phyloP scores from a whole-genome alignment of 2,888 invertebrate species.

The Caenorhabditis japonica region DNA sequence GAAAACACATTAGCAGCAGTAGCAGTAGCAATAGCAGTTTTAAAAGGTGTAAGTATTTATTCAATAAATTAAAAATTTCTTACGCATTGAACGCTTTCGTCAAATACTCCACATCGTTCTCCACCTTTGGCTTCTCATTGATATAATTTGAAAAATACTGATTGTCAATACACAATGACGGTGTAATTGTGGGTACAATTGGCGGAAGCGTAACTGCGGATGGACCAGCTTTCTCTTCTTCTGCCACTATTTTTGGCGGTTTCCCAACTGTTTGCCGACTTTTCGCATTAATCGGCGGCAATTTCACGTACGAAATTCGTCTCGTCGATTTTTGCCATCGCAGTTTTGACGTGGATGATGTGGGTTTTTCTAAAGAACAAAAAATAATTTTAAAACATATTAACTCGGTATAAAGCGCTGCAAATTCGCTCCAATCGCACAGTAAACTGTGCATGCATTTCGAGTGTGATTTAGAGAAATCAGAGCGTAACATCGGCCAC shows the following conservation, averaged over 20 bases:
- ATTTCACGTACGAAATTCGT: conserved; percentile 38
- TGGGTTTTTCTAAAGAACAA: conserved; percentile 5
- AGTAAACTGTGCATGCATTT: too few relatives aligned
- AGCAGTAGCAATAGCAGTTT: too few relatives aligned
- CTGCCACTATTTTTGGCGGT: background rate
- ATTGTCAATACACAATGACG: conserved; percentile 40
- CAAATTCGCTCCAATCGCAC: too few relatives aligned
- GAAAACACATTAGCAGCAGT: too few relatives aligned
- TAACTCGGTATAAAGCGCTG: too few relatives aligned
- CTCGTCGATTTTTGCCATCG: conserved; percentile 42
- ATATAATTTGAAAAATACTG: conserved; percentile 38
- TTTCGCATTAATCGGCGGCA: conserved; percentile 24
- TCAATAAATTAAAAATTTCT: too few relatives aligned
- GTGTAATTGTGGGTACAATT: conserved; percentile 27
- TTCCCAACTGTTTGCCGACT: background rate
- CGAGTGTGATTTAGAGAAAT: too few relatives aligned
- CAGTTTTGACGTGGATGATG: conserved; percentile 10
- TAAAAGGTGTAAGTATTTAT: too few relatives aligned
- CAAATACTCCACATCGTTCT: conserved; percentile 35
- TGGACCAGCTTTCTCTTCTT: conserved; percentile 17
- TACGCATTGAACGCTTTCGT: conserved; percentile 28
- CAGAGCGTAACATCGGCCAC: too few relatives aligned
- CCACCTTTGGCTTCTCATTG: conserved; percentile 19
- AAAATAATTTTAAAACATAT: too few relatives aligned
- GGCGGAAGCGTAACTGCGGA: conserved; percentile 1